Evolutionary conservation across 2,888 invertebrate species (phyloP), one percentile per base, ranked within the genome.

Genomic region (Gibbula magus): DNA sequence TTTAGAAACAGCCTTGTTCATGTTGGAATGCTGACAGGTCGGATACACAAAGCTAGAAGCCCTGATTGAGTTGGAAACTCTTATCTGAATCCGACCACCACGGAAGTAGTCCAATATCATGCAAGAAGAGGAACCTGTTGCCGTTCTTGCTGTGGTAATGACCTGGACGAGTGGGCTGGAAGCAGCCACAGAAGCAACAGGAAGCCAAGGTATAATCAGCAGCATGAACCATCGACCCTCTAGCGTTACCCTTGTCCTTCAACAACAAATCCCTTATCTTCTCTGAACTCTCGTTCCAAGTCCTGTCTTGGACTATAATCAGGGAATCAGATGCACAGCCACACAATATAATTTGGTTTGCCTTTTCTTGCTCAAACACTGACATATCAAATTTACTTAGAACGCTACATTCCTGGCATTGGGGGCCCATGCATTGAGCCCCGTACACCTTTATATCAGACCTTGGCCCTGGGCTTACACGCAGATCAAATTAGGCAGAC

Each of bases 401-500:
- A 51, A 25, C 51, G 35, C 25, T 51, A 51, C 39, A 45, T 51
- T 20, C 51, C 74, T 45, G 74, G 51, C 25, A 74, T 56, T 10
- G 10, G 16, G 29, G 29, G 29, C 29, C 25, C 25, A 20, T 22
- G 22, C 25, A 51, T 29, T 51, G 51, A 13, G 18, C 20, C 20
- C 74, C n/a, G n/a, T 51, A 51, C 25, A 39, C 25, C 51, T 51
- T 51, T 22, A 74, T 74, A 52, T 20, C 51, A 25, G 51, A 20
- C 74, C 56, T 18, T 22, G 54, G 77, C 56, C 54, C n/a, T 35
- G 29, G 54, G 61, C 52, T 74, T 74, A 39, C 45, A 25, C 18
- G 52, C 74, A 25, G 39, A 53, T 78, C 70, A 78, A 78, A 78
- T 67, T 67, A 78, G 61, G 67, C 70, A 51, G 67, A 78, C 67